These are phyloP conservation scores for Sigmodon hispidus DNA, from an alignment of 2,113 vertebrate species.

Conservation along the genomic window DNA sequence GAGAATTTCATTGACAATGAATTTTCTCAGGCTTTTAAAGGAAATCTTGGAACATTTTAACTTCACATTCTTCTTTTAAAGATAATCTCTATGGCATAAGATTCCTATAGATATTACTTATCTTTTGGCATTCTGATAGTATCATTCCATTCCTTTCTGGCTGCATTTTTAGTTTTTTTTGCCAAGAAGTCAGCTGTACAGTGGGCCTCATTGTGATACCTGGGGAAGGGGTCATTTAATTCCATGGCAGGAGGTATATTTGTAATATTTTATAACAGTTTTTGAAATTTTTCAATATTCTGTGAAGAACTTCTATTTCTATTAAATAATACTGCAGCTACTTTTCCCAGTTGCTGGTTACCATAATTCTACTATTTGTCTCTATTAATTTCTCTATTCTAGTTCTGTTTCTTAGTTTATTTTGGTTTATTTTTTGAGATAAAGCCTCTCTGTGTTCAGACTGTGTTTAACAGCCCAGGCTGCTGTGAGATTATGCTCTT, in stretches of 20 bases:
- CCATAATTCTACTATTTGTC: not conserved
- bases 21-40: not conserved
- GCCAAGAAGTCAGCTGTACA: not conserved
- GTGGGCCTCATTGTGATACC: not conserved
- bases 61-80: not conserved
- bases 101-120: not conserved
- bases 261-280: not conserved
- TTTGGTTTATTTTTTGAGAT: not conserved
- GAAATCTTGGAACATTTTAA: not conserved
- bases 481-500: too few species aligned
- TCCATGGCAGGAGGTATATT: not conserved
- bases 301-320: not conserved
- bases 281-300: not conserved
- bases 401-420: not conserved
- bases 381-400: not conserved
- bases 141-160: not conserved
- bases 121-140: not conserved
- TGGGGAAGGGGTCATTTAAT: too few species aligned
- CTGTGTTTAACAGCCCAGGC: not conserved
- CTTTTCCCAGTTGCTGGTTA: not conserved
- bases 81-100: not conserved
- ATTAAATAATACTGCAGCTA: not conserved
- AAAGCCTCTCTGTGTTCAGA: not conserved
- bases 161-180: not conserved
- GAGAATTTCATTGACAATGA: not conserved